Evolutionary conservation across 1,140 invertebrate species (phyloP).

Genomic region (Drosophila bocki): DNA sequence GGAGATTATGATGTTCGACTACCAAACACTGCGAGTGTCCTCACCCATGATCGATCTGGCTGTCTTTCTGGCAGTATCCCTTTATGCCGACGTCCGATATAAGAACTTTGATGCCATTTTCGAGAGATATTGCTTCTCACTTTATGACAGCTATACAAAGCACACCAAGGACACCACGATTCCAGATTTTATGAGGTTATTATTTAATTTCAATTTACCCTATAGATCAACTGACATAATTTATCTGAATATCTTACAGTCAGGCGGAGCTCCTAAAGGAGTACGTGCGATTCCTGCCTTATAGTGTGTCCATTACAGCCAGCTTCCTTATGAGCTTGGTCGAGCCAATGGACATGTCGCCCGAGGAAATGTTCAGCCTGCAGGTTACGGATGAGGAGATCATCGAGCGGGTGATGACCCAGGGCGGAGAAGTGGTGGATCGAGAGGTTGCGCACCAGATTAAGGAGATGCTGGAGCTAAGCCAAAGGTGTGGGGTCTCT

Average conservation of each 20-base stretch:
- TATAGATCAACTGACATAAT: not conserved
- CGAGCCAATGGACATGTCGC: slow-evolving; percentile 26
- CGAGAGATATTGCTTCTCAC: slow-evolving; percentile 56
- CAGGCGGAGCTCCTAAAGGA: slow-evolving; percentile 62
- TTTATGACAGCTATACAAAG: slow-evolving; percentile 49
- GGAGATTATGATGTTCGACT: slow-evolving; percentile 83
- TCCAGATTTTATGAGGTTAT: slow-evolving; percentile 66
- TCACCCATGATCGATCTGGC: slow-evolving; percentile 81
- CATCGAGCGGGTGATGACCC: slow-evolving; percentile 4
- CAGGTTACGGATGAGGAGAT: slow-evolving; percentile 28
- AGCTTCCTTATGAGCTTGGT: slow-evolving; percentile 60
- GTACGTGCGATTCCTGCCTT: slow-evolving; percentile 68
- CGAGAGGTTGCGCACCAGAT: slow-evolving; percentile 71
- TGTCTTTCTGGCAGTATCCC: slow-evolving; percentile 66
- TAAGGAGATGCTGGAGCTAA: slow-evolving; percentile 68
- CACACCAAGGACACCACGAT: slow-evolving; percentile 18
- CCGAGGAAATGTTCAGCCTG: slow-evolving; percentile 42
- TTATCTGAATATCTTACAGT: slow-evolving; percentile 10
- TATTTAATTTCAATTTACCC: not conserved
- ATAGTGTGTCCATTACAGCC: slow-evolving; percentile 41
- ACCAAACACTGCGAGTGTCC: slow-evolving; percentile 72
- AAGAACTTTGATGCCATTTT: slow-evolving; percentile 72
- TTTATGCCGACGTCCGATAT: slow-evolving; percentile 60
- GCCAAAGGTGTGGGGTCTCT: slow-evolving; percentile 41
- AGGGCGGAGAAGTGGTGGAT: slow-evolving; percentile 67